Percentiles rank a stretch among this genome's conserved stretches.
phyloP scores from a whole-genome alignment of 1,140 invertebrate genomes.

The Caenorhabditis briggsae region DNA sequence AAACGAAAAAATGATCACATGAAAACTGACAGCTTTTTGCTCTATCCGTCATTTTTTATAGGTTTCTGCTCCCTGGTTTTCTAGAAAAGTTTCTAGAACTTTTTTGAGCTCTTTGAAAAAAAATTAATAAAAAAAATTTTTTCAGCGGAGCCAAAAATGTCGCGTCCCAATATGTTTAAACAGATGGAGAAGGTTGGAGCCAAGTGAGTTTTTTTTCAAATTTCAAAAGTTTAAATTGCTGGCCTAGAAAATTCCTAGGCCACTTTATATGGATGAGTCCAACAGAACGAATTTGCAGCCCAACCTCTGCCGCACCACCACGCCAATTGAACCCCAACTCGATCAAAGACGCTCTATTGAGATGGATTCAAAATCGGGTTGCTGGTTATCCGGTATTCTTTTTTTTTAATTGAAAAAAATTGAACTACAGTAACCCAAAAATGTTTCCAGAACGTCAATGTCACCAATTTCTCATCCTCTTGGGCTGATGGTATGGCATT shows the following conservation, averaged over 20 bases:
- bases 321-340: slow-evolving; percentile 64
- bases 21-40: slow-evolving; percentile 39
- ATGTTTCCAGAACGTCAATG: slow-evolving; percentile 86
- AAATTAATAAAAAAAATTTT: background rate
- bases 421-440: background rate
- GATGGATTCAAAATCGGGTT: slow-evolving; percentile 66
- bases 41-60: background rate
- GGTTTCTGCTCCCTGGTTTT: background rate
- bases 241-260: background rate
- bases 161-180: slow-evolving; percentile 67
- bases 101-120: background rate
- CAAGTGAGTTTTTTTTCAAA: slow-evolving; percentile 50
- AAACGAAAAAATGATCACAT: slow-evolving; percentile 24
- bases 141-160: slow-evolving; percentile 54
- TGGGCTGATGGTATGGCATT: slow-evolving; percentile 96
- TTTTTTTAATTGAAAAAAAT: slow-evolving; percentile 8
- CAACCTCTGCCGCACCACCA: slow-evolving; percentile 31
- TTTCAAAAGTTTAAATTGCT: too few species aligned
- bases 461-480: slow-evolving; percentile 95
- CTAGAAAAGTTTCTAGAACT: slow-evolving; percentile 3
- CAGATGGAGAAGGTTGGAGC: slow-evolving; percentile 67
- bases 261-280: too few species aligned
- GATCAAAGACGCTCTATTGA: slow-evolving; percentile 68
- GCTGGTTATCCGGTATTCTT: slow-evolving; percentile 64
- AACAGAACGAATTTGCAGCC: background rate